phyloP scores from a whole-genome alignment of 2,888 invertebrate species.

The Agrotis exclamationis region DNA sequence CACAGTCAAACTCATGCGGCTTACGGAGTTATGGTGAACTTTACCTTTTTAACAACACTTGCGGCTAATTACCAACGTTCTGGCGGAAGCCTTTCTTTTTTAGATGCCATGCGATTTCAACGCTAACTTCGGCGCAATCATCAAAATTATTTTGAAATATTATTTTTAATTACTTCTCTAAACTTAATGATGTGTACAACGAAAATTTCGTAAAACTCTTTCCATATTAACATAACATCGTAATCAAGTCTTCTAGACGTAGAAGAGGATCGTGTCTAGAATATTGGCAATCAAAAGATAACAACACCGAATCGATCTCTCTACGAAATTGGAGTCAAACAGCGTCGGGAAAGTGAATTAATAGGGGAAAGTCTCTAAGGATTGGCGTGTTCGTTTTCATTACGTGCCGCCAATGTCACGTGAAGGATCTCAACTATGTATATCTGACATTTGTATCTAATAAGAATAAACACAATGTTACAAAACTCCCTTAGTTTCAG shows the following conservation, averaged over 20 bases:
- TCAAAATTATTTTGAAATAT: slow-evolving; percentile 10
- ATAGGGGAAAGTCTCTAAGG: slow-evolving; percentile 88
- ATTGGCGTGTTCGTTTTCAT: slow-evolving; percentile 81
- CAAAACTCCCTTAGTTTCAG: slow-evolving; percentile 24
- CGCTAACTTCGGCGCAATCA: slow-evolving; percentile 13
- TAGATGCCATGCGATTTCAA: slow-evolving; percentile 36
- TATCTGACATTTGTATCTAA: slow-evolving; percentile 22
- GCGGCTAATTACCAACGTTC: slow-evolving; percentile 34
- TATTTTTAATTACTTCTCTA: slow-evolving; percentile 2
- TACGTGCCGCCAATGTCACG: slow-evolving; percentile 76
- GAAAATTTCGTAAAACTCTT: neutral
- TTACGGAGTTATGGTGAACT: slow-evolving; percentile 66
- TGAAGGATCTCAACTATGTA: slow-evolving; percentile 62
- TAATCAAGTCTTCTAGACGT: slow-evolving; percentile 8
- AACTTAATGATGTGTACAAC: neutral
- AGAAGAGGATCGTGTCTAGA: slow-evolving; percentile 42
- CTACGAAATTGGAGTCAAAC: slow-evolving; percentile 66
- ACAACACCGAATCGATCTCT: slow-evolving; percentile 54
- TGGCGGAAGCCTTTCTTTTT: slow-evolving; percentile 38
- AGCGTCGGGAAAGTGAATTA: slow-evolving; percentile 86
- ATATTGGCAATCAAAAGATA: slow-evolving; percentile 50
- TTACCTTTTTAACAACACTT: slow-evolving; percentile 59
- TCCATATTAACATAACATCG: slow-evolving; percentile 13
- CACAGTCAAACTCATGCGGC: slow-evolving; percentile 63
- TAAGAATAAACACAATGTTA: slow-evolving; percentile 21